Conservation (phyloP, 2,797 vertebrate genomes). For the Paedocypris micromegethes region DNA sequence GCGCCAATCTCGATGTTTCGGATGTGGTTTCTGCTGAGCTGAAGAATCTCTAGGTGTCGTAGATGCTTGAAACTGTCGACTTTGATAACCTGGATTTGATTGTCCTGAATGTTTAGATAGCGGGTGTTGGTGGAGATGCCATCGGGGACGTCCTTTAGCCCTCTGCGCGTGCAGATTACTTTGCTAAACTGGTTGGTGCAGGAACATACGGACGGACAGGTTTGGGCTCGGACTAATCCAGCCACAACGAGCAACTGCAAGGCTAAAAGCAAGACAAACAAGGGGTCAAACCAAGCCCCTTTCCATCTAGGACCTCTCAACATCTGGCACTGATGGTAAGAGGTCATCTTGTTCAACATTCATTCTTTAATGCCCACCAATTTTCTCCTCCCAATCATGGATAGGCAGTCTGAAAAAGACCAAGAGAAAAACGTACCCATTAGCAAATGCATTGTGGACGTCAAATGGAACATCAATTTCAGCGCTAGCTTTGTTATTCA, state of each 20-base stretch:
- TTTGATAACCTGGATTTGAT: slow-evolving; percentile 97
- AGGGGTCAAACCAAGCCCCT: slow-evolving; percentile 98
- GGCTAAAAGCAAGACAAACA: slow-evolving; percentile 95
- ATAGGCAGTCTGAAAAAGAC: slow-evolving; percentile 52
- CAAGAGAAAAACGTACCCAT: slow-evolving; percentile 25
- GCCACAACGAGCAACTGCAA: slow-evolving; percentile 97
- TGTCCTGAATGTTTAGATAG: slow-evolving; percentile 97
- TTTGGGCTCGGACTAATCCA: slow-evolving; percentile 92
- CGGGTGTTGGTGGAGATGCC: slow-evolving; percentile 97
- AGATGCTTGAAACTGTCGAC: slow-evolving; percentile 98
- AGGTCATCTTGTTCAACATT: slow-evolving; percentile 99
- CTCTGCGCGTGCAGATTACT: slow-evolving; percentile 92
- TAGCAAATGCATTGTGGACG: slow-evolving; percentile 21
- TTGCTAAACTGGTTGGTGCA: slow-evolving; percentile 99
- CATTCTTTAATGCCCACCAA: slow-evolving; percentile 97
- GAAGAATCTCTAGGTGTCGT: slow-evolving; percentile 94
- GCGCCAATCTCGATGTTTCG: slow-evolving; percentile 98
- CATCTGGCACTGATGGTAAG: slow-evolving; percentile 98
- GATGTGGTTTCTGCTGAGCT: slow-evolving; percentile 96
- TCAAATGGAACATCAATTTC: slow-evolving; percentile 21
- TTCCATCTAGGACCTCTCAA: slow-evolving; percentile 99
- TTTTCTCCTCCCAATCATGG: slow-evolving; percentile 65
- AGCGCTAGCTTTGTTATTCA: neutral
- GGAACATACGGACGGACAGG: slow-evolving; percentile 95
- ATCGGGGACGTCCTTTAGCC: slow-evolving; percentile 93